These are phyloP conservation scores for Indicator maculatus DNA, from an alignment of 2,113 vertebrate genomes.

Conservation along the genomic window DNA sequence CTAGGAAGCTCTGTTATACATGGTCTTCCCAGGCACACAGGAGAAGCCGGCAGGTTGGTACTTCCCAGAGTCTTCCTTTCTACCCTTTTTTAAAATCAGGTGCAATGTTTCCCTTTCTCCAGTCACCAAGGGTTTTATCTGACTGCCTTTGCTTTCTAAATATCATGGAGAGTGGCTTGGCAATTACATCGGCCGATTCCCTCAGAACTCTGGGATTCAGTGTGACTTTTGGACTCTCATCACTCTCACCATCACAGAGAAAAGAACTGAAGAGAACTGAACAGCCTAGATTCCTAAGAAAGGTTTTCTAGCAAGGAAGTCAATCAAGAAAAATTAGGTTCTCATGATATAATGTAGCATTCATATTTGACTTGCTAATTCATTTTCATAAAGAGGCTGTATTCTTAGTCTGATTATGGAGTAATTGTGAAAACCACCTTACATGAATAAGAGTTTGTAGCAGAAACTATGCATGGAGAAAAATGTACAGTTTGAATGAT, in stretches of 20 bases:
- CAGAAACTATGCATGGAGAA: not conserved
- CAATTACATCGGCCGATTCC: not conserved
- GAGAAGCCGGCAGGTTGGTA: not conserved
- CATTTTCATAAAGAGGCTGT: not conserved
- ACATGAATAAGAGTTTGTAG: not conserved
- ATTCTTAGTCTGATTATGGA: slow-evolving; percentile 9
- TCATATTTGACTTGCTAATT: slow-evolving; percentile 9
- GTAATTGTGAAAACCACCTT: not conserved
- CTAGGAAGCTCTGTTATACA: not conserved
- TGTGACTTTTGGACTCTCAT: not conserved
- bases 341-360: not conserved
- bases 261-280: not conserved
- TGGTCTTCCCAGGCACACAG: not conserved
- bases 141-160: too few relatives aligned
- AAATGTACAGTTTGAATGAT: not conserved
- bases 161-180: too few relatives aligned
- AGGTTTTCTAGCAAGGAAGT: not conserved
- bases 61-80: too few relatives aligned
- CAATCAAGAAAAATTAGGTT: not conserved
- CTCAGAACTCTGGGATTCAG: not conserved
- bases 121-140: too few relatives aligned
- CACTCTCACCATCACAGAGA: not conserved
- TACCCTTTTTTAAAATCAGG: too few relatives aligned
- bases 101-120: too few relatives aligned
- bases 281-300: not conserved